Percentiles rank a stretch among this genome's conserved stretches.
phyloP scores from a whole-genome alignment of 2,797 vertebrate species.

The Darevskia mixta region DNA sequence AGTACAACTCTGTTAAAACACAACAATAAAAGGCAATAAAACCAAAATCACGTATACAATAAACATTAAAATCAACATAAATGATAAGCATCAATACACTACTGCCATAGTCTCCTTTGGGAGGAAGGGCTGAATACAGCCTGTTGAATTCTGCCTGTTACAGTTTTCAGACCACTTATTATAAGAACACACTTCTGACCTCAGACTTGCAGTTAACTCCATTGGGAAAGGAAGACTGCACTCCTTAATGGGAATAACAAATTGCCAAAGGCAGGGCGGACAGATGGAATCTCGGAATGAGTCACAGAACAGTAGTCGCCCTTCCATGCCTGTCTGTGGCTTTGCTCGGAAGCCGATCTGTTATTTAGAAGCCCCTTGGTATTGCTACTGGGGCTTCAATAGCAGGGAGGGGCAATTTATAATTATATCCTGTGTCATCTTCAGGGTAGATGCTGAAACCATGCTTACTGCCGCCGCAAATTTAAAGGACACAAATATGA shows the following conservation, averaged over 20 bases:
- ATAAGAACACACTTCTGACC: constrained; percentile 33
- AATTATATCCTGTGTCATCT: constrained; percentile 24
- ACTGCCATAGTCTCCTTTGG: too few relatives aligned
- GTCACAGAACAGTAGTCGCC: constrained; percentile 27
- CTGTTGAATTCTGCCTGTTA: neutral
- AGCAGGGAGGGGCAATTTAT: constrained; percentile 27
- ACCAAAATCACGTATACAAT: too few relatives aligned
- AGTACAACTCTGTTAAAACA: too few relatives aligned
- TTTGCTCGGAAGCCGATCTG: constrained; percentile 35
- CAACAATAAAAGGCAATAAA: too few relatives aligned
- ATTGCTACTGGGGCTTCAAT: constrained; percentile 18
- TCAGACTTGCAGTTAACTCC: neutral
- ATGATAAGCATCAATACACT: too few relatives aligned
- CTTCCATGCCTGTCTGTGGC: constrained; percentile 26
- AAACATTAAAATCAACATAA: too few relatives aligned
- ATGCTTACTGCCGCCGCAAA: neutral
- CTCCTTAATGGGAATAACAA: constrained; percentile 43
- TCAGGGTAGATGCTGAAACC: constrained; percentile 8
- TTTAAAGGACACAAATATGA: neutral
- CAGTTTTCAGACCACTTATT: constrained; percentile 22
- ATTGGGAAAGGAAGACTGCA: constrained; percentile 2
- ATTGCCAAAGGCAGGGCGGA: neutral
- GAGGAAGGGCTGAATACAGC: neutral
- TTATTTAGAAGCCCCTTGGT: constrained; percentile 26
- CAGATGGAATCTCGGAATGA: constrained; percentile 24